Base-by-base conservation (phyloP, 2,888 invertebrate genomes). In the Heliconius charithonia region DNA sequence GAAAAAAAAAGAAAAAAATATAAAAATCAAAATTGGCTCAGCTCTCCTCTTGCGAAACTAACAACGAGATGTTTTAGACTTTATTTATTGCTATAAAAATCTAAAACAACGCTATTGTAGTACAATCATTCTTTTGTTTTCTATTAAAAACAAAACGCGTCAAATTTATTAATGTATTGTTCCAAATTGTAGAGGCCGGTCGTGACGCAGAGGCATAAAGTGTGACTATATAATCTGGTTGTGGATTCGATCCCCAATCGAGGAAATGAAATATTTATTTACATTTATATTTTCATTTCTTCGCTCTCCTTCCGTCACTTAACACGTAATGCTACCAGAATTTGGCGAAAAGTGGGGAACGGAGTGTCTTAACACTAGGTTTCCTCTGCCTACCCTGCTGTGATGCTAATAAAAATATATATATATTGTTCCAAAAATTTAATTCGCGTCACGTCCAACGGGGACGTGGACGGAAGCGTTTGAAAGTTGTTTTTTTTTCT, bases 371-470 rank as follows among this genome's bases (percentile, higher is more conserved):
- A 29, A 29, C 29, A 29, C 29, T 29, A 29, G 29, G 3, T 29
- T 29, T 3, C 1, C 29, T 29, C 29, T 29, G 3, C 29, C 29
- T 29, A 29, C 29, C 29, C 29, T 29, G 3, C 1, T 29, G 1
- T 29, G 3, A 29, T 2, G 3, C 1, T 2, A 29, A 29, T 29
- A 29, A 29, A 29, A 29, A 29, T 3, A 29, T n/a, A n/a, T n/a
- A n/a, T n/a, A 29, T 66, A 80, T 78, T 79, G 79, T 83, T 81
- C 76, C 45, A 56, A 78, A 37, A 79, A 79, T 82, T 77, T 66
- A 81, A 84, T 83, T 82, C 76, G 79, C 80, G 72, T 81, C 82
- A 83, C 82, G 84, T 82, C 65, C 77, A n/a, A n/a, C n/a, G n/a
- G n/a, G n/a, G n/a, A n/a, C n/a, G n/a, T n/a, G n/a, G n/a, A n/a